These are phyloP conservation scores for Canis aureus DNA, from an alignment of 2,113 vertebrate species.

Conservation along the genomic window DNA sequence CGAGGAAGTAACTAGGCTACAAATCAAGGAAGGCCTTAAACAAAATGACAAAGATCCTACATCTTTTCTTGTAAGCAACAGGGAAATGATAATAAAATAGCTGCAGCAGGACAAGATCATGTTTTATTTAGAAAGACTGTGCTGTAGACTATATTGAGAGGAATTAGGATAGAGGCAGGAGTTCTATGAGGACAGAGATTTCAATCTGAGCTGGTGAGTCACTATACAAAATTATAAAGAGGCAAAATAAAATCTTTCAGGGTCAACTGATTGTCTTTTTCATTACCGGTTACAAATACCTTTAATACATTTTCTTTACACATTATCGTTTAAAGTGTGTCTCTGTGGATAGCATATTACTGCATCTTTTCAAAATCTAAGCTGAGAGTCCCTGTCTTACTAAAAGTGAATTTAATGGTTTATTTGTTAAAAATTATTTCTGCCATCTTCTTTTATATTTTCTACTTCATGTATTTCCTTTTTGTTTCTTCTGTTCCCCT, in stretches of 20 bases:
- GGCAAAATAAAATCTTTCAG: background rate
- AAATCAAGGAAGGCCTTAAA: background rate
- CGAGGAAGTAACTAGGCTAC: background rate
- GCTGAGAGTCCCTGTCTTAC: background rate
- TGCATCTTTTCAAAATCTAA: conserved; percentile 15
- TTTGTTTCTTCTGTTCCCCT: conserved; percentile 1
- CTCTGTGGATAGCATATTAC: background rate
- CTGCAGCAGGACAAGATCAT: background rate
- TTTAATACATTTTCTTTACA: background rate
- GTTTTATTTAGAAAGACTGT: background rate
- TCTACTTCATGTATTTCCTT: background rate
- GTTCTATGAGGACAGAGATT: background rate
- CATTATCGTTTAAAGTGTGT: background rate
- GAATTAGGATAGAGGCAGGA: background rate
- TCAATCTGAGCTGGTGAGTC: background rate
- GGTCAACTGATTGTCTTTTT: background rate
- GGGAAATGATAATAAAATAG: background rate
- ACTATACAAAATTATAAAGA: background rate
- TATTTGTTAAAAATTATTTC: conserved; percentile 22
- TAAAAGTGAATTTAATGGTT: background rate
- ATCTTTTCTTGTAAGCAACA: background rate
- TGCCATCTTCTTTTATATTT: background rate
- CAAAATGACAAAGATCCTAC: background rate
- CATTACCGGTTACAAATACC: background rate
- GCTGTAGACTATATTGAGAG: background rate